phyloP scores from a whole-genome alignment of 2,888 invertebrate species.

The Limnephilus auricula region DNA sequence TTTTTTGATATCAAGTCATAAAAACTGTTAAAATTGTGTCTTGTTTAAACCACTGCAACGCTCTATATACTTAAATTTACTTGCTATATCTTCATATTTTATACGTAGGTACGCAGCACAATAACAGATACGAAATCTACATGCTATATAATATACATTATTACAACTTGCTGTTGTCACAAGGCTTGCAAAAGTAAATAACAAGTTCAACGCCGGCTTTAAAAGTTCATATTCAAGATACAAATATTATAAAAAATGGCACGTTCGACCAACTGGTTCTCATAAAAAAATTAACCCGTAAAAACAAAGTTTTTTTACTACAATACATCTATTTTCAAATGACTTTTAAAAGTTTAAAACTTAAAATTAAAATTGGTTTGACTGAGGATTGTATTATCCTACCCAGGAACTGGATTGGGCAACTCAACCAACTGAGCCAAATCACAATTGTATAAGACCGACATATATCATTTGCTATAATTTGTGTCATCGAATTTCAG shows the following conservation, averaged over 20 bases:
- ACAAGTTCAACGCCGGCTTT: neutral
- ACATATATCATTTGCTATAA: too few species aligned
- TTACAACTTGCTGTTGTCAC: neutral
- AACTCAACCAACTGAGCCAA: too few species aligned
- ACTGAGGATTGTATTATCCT: too few species aligned
- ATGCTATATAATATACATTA: neutral
- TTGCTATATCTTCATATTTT: neutral
- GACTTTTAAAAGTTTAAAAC: too few species aligned
- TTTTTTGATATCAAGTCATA: neutral
- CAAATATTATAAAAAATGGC: neutral
- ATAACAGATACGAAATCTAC: neutral
- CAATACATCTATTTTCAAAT: too few species aligned
- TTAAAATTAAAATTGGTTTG: too few species aligned
- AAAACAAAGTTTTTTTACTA: too few species aligned
- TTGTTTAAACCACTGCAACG: neutral
- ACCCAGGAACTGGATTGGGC: too few species aligned
- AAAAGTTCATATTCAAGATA: neutral
- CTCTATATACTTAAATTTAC: neutral
- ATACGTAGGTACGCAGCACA: neutral
- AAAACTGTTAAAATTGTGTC: neutral
- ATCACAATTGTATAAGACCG: too few species aligned
- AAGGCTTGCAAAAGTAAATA: neutral
- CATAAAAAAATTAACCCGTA: neutral
- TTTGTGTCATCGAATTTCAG: too few species aligned
- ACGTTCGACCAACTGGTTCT: too few species aligned